Conservation (phyloP, 2,113 vertebrate genomes). For the Genyomyrus donnyi region DNA sequence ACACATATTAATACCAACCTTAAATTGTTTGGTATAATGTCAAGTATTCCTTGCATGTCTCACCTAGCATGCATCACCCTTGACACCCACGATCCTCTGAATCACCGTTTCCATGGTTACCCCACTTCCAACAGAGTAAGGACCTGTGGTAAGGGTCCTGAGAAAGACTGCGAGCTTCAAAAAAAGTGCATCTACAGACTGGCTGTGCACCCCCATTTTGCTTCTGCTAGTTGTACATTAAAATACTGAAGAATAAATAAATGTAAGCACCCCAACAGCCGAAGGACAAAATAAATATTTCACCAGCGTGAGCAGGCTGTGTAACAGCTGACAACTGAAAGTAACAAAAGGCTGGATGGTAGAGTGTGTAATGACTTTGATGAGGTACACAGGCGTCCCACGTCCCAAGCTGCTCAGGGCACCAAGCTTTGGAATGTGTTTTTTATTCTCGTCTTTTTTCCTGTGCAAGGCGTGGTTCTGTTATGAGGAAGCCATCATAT, state of each 20-base stretch:
- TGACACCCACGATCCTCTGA: neutral
- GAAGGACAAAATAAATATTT: neutral
- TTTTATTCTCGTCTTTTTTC: neutral
- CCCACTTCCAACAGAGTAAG: neutral
- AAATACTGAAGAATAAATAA: constrained; percentile 14
- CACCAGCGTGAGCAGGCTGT: neutral
- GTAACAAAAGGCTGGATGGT: constrained; percentile 20
- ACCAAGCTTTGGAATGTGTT: constrained; percentile 48
- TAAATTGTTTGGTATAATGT: neutral
- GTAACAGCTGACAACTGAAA: constrained; percentile 22
- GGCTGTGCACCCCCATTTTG: neutral
- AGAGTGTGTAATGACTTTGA: constrained; percentile 41
- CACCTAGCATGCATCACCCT: neutral
- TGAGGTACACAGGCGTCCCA: neutral
- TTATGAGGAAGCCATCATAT: constrained; percentile 62
- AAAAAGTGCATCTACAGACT: neutral
- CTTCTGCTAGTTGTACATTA: neutral
- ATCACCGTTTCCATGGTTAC: neutral
- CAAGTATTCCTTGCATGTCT: neutral
- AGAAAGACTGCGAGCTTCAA: neutral
- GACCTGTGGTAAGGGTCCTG: neutral
- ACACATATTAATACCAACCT: neutral
- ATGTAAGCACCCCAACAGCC: neutral
- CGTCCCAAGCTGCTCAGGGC: constrained; percentile 18
- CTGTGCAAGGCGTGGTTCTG: neutral